phyloP scores from a whole-genome alignment of 53 echinoderm and acorn worm genomes.

The Echinarachnius parma region DNA sequence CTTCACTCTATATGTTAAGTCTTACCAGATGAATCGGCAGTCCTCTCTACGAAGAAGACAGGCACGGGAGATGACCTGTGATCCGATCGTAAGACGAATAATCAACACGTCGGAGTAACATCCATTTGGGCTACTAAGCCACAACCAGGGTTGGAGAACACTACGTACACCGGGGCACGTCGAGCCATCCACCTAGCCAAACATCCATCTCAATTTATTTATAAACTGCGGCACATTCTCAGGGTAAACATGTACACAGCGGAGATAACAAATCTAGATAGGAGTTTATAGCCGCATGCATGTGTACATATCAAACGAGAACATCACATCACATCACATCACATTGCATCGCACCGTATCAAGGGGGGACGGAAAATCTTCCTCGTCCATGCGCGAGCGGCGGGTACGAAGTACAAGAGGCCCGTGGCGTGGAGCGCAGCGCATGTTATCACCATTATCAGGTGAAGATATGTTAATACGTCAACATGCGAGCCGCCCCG shows the following conservation, averaged over 20 bases:
- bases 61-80: background rate
- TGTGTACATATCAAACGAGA: slow-evolving; percentile 10
- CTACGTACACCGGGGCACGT: too few species aligned
- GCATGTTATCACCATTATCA: slow-evolving; percentile 35
- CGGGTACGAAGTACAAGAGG: slow-evolving; percentile 23
- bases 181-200: too few species aligned
- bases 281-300: slow-evolving; percentile 19
- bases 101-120: too few species aligned
- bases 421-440: background rate
- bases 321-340: too few species aligned
- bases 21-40: background rate
- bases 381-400: background rate
- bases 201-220: too few species aligned
- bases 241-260: too few species aligned
- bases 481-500: slow-evolving; percentile 11
- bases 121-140: too few species aligned
- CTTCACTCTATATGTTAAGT: background rate
- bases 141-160: too few species aligned
- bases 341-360: background rate
- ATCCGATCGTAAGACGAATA: too few species aligned
- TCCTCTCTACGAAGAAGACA: background rate
- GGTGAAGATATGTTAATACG: slow-evolving; percentile 42
- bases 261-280: slow-evolving; percentile 15
- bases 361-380: background rate
- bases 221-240: too few species aligned